Conservation (phyloP, 1,140 invertebrate species). For the Zaprionus lachaisei region DNA sequence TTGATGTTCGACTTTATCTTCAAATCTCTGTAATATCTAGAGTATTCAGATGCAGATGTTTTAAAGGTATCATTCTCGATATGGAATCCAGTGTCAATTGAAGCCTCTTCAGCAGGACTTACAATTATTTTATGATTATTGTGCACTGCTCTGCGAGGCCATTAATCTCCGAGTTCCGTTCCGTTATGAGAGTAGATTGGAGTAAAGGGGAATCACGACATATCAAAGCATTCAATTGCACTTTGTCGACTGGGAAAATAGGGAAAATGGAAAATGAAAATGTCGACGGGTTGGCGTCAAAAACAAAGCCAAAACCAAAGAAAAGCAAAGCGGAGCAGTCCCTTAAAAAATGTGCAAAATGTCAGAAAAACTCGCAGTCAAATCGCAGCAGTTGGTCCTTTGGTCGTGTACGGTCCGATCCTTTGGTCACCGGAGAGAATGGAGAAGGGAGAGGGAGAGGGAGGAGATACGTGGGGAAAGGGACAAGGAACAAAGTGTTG, state of each 20-base stretch:
- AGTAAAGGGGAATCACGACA: neutral
- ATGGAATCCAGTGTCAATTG: neutral
- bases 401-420: neutral
- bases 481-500: slow-evolving; percentile 70
- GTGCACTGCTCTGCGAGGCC: slow-evolving; percentile 2
- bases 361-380: slow-evolving; percentile 80
- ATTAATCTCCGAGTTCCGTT: slow-evolving; percentile 42
- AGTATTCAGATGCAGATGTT: neutral
- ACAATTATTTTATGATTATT: slow-evolving; percentile 75
- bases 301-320: slow-evolving; percentile 58
- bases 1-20: neutral
- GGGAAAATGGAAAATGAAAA: slow-evolving; percentile 53
- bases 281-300: slow-evolving; percentile 43
- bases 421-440: neutral
- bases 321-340: slow-evolving; percentile 17
- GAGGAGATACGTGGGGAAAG: slow-evolving; percentile 12
- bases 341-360: slow-evolving; percentile 71
- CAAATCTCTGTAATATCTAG: neutral
- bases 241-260: slow-evolving; percentile 63
- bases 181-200: neutral
- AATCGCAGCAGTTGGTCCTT: slow-evolving; percentile 68
- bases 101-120: slow-evolving; percentile 6
- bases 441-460: slow-evolving; percentile 50
- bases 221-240: slow-evolving; percentile 71
- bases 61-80: neutral